Percentiles rank a stretch among this genome's conserved stretches.
Conservation (phyloP, 2,797 vertebrate genomes). For the Diplodus puntazzo region DNA sequence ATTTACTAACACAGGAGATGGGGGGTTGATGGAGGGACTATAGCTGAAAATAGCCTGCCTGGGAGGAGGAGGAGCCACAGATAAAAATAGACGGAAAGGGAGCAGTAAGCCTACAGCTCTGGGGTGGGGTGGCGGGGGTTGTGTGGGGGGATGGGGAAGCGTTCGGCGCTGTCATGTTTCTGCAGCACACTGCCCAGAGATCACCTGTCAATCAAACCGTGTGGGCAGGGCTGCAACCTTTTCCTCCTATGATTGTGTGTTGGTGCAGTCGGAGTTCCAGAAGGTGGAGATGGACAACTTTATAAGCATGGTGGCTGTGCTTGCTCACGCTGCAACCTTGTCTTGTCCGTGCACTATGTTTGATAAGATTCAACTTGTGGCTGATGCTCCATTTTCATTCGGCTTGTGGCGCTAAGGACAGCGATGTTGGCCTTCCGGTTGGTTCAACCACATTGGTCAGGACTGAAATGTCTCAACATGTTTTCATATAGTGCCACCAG, state of each 20-base stretch:
- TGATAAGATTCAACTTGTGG: background rate
- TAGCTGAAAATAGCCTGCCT: slow-evolving; percentile 66
- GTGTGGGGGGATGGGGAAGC: background rate
- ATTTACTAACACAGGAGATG: slow-evolving; percentile 62
- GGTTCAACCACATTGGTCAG: background rate
- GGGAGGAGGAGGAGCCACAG: slow-evolving; percentile 66
- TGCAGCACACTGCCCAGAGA: slow-evolving; percentile 45
- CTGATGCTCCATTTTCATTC: background rate
- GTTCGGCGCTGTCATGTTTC: slow-evolving; percentile 57
- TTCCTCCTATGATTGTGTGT: background rate
- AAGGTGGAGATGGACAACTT: background rate
- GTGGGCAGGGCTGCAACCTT: slow-evolving; percentile 24
- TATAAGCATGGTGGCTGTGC: background rate
- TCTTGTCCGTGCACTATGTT: background rate
- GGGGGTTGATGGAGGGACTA: slow-evolving; percentile 59
- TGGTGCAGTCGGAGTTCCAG: background rate
- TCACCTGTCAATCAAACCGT: slow-evolving; percentile 50
- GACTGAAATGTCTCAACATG: background rate
- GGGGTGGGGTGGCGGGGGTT: slow-evolving; percentile 24
- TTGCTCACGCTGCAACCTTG: background rate
- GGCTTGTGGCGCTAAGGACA: background rate
- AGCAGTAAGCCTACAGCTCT: slow-evolving; percentile 68
- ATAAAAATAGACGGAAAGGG: slow-evolving; percentile 74
- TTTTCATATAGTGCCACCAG: background rate
- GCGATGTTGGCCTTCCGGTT: no score